Conservation (phyloP, 2,888 invertebrate species). For the Eurytoma adleriae region DNA sequence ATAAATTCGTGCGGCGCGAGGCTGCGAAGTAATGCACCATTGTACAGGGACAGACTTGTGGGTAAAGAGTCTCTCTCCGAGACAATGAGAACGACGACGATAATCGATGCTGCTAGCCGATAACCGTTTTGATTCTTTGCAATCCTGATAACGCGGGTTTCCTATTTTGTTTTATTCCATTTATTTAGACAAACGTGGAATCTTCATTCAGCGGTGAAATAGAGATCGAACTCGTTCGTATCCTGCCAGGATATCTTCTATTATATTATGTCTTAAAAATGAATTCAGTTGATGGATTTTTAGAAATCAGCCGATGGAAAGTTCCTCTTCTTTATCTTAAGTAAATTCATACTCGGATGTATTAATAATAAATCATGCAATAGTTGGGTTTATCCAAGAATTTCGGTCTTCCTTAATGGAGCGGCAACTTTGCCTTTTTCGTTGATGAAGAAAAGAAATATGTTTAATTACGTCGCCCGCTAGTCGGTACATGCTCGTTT, state of each 20-base stretch:
- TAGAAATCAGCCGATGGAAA: slow-evolving; percentile 34
- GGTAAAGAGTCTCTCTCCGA: slow-evolving; percentile 40
- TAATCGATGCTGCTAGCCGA: slow-evolving; percentile 30
- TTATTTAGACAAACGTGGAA: neutral
- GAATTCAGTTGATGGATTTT: slow-evolving; percentile 22
- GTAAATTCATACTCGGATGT: slow-evolving; percentile 26
- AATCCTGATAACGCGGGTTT: slow-evolving; percentile 18
- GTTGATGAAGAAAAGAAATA: neutral
- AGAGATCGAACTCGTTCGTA: no score
- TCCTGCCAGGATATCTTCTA: no score
- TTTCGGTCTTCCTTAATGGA: neutral
- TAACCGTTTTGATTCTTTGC: neutral
- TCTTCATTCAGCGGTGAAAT: slow-evolving; percentile 36
- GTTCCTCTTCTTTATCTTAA: slow-evolving; percentile 41
- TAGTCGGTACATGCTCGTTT: neutral
- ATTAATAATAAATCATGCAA: slow-evolving; percentile 31
- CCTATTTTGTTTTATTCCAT: neutral
- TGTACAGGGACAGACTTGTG: slow-evolving; percentile 39
- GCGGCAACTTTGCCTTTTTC: neutral
- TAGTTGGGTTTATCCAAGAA: neutral
- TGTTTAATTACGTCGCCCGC: neutral
- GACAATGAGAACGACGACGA: slow-evolving; percentile 41
- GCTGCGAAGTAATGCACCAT: slow-evolving; percentile 41
- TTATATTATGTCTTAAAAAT: neutral
- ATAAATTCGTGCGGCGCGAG: slow-evolving; percentile 20